These are phyloP conservation scores for Pteruthius melanotis DNA, from an alignment of 2,113 vertebrate species.

Conservation along the genomic window DNA sequence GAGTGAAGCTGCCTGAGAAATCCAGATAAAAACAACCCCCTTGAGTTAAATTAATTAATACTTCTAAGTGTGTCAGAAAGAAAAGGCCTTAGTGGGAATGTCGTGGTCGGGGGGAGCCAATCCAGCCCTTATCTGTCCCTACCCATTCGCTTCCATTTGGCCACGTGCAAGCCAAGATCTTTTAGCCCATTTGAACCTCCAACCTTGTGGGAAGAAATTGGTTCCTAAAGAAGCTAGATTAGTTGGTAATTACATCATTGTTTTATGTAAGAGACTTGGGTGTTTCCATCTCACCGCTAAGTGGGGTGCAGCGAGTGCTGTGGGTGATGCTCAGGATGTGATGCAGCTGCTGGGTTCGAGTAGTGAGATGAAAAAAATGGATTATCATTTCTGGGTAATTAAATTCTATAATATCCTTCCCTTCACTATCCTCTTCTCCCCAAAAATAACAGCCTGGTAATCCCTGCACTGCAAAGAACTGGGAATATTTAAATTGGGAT, in stretches of 20 bases:
- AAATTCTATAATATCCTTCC: neutral
- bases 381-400: neutral
- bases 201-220: neutral
- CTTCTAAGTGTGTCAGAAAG: neutral
- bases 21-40: slow-evolving; percentile 28
- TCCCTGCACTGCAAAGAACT: neutral
- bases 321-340: neutral
- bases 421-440: neutral
- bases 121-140: neutral
- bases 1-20: slow-evolving; percentile 31
- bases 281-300: neutral
- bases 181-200: neutral
- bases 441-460: neutral
- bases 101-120: neutral
- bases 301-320: neutral
- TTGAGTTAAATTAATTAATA: slow-evolving; percentile 39
- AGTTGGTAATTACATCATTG: neutral
- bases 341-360: neutral
- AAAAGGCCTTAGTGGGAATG: neutral
- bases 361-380: neutral
- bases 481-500: neutral
- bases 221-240: neutral
- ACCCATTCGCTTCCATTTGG: neutral
- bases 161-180: neutral
- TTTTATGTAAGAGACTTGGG: neutral